Conservation (phyloP, 1,140 invertebrate species). For the Papilio dardanus region DNA sequence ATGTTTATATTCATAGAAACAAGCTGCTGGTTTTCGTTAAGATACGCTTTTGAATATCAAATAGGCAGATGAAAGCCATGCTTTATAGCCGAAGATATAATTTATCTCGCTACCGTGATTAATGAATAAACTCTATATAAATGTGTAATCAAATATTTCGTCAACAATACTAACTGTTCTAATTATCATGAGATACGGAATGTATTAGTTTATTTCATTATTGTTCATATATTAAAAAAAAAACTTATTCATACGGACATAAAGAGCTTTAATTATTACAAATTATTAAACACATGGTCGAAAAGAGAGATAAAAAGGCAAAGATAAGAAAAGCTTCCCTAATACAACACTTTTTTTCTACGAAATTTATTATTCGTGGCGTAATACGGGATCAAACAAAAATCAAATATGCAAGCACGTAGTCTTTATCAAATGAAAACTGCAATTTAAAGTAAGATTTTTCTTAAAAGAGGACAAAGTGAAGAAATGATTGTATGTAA, state of each 20-base stretch:
- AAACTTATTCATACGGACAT: not conserved
- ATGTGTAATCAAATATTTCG: not conserved
- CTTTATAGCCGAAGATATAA: conserved; percentile 7
- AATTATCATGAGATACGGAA: not conserved
- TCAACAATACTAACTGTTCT: not conserved
- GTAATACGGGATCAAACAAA: no score
- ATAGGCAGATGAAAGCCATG: not conserved
- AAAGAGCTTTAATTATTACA: not conserved
- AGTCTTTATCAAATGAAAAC: not conserved
- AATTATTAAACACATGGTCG: not conserved
- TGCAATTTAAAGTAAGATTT: not conserved
- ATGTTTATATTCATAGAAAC: conserved; percentile 21
- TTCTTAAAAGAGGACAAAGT: not conserved
- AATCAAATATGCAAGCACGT: no score
- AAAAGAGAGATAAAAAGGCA: not conserved
- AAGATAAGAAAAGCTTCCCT: no score
- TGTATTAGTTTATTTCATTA: not conserved
- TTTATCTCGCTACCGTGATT: not conserved
- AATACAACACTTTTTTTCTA: not conserved
- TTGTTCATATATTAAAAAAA: not conserved
- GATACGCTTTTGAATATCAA: conserved; percentile 6
- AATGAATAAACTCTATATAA: not conserved
- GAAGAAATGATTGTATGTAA: not conserved
- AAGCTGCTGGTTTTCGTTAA: conserved; percentile 16
- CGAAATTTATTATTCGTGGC: not conserved